phyloP scores from a whole-genome alignment of 2,797 vertebrate genomes.

The Neosalanx taihuensis region DNA sequence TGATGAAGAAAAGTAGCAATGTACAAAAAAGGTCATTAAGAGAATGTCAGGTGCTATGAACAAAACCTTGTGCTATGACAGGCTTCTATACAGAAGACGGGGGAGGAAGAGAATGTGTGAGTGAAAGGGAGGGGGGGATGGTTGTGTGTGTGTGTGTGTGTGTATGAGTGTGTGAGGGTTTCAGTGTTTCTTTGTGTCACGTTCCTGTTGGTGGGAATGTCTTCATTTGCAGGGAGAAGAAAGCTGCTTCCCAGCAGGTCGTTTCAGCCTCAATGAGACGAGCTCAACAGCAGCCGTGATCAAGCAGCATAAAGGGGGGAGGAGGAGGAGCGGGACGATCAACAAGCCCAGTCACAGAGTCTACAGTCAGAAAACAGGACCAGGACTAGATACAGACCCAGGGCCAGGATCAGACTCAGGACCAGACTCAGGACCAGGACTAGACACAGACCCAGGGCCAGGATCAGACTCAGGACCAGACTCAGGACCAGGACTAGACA shows the following conservation, averaged over 20 bases:
- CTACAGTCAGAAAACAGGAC: slow-evolving; percentile 15
- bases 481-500: no score
- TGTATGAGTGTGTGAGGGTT: slow-evolving; percentile 19
- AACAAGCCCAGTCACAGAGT: slow-evolving; percentile 41
- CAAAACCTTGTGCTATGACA: background rate
- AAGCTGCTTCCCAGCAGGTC: slow-evolving; percentile 56
- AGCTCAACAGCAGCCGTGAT: slow-evolving; percentile 56
- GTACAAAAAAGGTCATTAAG: background rate
- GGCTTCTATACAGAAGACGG: background rate
- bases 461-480: no score
- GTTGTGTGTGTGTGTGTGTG: slow-evolving; percentile 3
- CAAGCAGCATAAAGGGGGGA: background rate
- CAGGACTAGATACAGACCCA: background rate
- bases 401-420: background rate
- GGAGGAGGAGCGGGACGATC: slow-evolving; percentile 51
- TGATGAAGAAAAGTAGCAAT: background rate
- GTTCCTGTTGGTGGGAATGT: slow-evolving; percentile 53
- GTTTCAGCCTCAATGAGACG: slow-evolving; percentile 60
- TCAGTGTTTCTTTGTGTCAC: slow-evolving; percentile 38
- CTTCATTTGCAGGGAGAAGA: slow-evolving; percentile 56
- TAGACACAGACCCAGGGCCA: slow-evolving; percentile 5
- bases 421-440: no score
- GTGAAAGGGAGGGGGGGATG: background rate
- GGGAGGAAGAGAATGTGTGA: background rate
- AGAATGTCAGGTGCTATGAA: background rate